phyloP scores from a whole-genome alignment of 2,888 invertebrate species.

The Platerodrilus igneus region DNA sequence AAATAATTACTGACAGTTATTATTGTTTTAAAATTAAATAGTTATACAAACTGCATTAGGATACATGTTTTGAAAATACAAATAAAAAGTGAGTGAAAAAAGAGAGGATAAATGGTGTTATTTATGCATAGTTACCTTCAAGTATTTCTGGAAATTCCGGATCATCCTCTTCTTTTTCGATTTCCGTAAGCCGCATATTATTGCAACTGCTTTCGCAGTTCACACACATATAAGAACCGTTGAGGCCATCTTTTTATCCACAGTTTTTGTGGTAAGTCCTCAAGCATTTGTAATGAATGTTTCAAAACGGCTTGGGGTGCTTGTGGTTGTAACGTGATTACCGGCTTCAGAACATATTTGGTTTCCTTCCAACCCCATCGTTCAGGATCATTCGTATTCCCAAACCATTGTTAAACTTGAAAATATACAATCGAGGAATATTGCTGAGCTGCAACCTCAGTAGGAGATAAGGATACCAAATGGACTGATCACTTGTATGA shows the following conservation, averaged over 20 bases:
- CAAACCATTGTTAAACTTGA: slow-evolving; percentile 1
- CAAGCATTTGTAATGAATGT: neutral
- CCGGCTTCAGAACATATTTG: neutral
- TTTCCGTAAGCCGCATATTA: slow-evolving; percentile 8
- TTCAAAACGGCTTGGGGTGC: neutral
- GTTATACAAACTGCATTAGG: neutral
- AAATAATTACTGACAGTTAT: neutral
- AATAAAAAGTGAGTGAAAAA: slow-evolving; percentile 7
- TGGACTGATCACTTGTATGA: neutral
- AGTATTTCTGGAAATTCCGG: slow-evolving; percentile 8
- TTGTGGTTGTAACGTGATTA: neutral
- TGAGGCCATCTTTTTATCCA: no score
- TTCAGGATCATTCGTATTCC: neutral
- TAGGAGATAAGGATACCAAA: slow-evolving; percentile 1
- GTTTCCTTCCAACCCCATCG: neutral
- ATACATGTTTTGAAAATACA: slow-evolving; percentile 4
- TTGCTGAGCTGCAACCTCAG: slow-evolving; percentile 1
- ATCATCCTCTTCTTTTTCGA: slow-evolving; percentile 9
- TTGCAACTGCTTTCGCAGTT: slow-evolving; percentile 4
- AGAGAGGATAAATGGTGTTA: slow-evolving; percentile 8
- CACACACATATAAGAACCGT: no score
- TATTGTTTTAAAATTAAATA: neutral
- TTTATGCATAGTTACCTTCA: slow-evolving; percentile 6
- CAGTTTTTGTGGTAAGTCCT: neutral
- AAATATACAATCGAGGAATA: neutral